phyloP scores from a whole-genome alignment of 1,140 invertebrate genomes.

The Drosophila ambigua region DNA sequence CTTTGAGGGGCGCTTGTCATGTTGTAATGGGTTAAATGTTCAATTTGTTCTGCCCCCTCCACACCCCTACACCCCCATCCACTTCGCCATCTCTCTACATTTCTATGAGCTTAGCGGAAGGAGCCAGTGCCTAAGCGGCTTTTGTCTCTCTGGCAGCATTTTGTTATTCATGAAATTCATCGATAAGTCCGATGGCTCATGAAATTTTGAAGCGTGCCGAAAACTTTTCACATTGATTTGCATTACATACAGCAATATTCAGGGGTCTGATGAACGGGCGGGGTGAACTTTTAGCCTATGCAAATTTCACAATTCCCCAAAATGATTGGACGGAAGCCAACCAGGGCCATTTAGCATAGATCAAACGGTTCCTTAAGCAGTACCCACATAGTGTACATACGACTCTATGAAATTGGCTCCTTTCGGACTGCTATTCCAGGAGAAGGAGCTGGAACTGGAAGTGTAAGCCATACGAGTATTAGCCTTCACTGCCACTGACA shows the following conservation, averaged over 20 bases:
- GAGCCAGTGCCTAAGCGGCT: conserved; percentile 39
- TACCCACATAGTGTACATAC: too few relatives aligned
- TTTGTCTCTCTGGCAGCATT: conserved; percentile 65
- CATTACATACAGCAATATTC: conserved; percentile 20
- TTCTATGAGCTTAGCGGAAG: neutral
- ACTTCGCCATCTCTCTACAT: too few relatives aligned
- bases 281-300: conserved; percentile 23
- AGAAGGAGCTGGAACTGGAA: too few relatives aligned
- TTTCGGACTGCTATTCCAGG: too few relatives aligned
- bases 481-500: too few relatives aligned
- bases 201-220: conserved; percentile 47
- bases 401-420: too few relatives aligned
- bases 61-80: too few relatives aligned
- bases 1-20: conserved; percentile 25
- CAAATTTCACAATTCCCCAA: conserved; percentile 25
- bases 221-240: conserved; percentile 58
- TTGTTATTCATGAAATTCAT: conserved; percentile 81
- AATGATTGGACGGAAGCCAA: conserved; percentile 20
- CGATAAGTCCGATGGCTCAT: conserved; percentile 68
- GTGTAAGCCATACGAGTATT: too few relatives aligned
- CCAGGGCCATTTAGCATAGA: neutral
- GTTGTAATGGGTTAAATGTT: conserved; percentile 77
- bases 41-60: conserved; percentile 57
- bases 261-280: neutral
- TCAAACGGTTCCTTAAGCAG: too few relatives aligned